Evolutionary conservation across 2,797 vertebrate species (phyloP), one percentile per base, ranked within the genome.

Genomic region (Clarias platycephalus): DNA sequence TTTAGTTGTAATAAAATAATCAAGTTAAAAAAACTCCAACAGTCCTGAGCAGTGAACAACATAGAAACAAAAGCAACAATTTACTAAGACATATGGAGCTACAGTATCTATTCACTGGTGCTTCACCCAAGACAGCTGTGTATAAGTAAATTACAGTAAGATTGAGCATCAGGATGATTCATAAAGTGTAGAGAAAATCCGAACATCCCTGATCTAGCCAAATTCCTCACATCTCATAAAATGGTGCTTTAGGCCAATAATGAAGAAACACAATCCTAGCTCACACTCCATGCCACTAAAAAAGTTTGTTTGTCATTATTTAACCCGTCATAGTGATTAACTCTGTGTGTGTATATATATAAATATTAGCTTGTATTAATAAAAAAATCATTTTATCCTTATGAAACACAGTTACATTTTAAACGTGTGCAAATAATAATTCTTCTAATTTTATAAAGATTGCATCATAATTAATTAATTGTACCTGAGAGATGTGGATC

Each of bases 401-500:
- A 70, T 70, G 18, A 20, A 22, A 20, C 67, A 37, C 2, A 16
- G 64, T 67, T 67, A 67, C 5, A 68, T 22, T 68, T 34, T 68
- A 37, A 40, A 72, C 44, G 5, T n/a, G 24, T 49, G 49, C 12
- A 74, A 16, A 57, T 34, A 57, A 22, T 28, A 24, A 75, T 28
- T 26, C 28, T 20, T 55, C 3, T 31, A 18, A 78, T 40, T 40
- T 40, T 37, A 78, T 40, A n/a, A 62, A 57, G 0, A 44, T 40
- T 77, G 40, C 40, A 44, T 9, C 8, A 44, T 44, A 44, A 44
- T 44, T 44, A 44, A 44, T 9, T 44, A 44, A 44, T 44, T 44
- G 40, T 44, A 44, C 98, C 98, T 93, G 97, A 96, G 81, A 95
- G 90, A 31, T 95, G 91, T 80, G 95, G 90, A 85, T 98, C 96